phyloP scores from a whole-genome alignment of 2,113 vertebrate genomes.

The Scartelaos histophorus region DNA sequence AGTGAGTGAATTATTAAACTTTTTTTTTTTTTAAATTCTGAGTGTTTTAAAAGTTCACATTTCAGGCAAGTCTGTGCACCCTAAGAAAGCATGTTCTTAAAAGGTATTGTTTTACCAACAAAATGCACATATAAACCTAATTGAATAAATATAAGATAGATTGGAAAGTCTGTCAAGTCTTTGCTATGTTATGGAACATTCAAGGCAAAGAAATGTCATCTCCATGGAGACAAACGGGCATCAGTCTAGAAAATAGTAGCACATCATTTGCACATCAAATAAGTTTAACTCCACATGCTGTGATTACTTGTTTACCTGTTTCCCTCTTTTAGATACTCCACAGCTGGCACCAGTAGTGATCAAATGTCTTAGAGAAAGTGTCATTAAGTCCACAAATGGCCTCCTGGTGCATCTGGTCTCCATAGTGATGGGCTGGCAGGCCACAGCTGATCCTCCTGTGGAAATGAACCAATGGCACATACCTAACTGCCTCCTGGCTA shows the following conservation, averaged over 20 bases:
- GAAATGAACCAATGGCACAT: conserved; percentile 66
- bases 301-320: neutral
- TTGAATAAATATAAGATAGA: too few species aligned
- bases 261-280: too few species aligned
- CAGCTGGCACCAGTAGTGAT: conserved; percentile 74
- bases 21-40: neutral
- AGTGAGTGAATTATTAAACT: neutral
- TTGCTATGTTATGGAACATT: too few species aligned
- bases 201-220: too few species aligned
- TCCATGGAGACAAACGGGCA: too few species aligned
- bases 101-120: too few species aligned
- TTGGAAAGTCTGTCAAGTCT: too few species aligned
- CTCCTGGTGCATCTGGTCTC: conserved; percentile 81
- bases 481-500: conserved; percentile 81
- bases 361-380: conserved; percentile 75
- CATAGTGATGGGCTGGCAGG: conserved; percentile 78
- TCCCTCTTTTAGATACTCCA: conserved; percentile 53
- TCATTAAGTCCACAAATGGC: conserved; percentile 79
- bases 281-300: neutral
- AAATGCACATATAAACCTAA: too few species aligned
- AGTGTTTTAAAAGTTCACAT: neutral
- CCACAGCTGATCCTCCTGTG: conserved; percentile 66
- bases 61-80: neutral
- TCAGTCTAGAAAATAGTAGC: too few species aligned
- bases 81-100: too few species aligned